Evolutionary conservation across 2,888 invertebrate species (phyloP), one percentile per base, ranked within the genome.

Genomic region (Leucoptera coffeella): DNA sequence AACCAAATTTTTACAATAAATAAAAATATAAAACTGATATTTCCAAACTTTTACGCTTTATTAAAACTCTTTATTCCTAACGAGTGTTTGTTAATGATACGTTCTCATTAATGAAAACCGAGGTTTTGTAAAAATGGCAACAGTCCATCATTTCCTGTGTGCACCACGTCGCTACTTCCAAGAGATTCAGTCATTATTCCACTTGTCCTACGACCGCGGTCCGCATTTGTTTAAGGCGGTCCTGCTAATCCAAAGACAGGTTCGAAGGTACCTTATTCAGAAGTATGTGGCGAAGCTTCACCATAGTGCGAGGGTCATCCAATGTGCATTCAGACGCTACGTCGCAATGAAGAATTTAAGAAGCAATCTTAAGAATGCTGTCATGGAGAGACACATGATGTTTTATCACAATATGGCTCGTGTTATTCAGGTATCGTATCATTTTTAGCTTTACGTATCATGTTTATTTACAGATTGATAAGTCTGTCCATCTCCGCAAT

Each of bases 281-380:
- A 60, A 56, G 30, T 54, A 67, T 30, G 32, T 69, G 8, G 48
- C 49, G 2, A 57, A 58, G 60, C 37, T 69, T 15, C 43, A 56
- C 4, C 37, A 43, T 24, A 59, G 65, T 26, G 65, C 65, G 3
- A 49, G 32, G 2, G 57, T 35, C 9, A 65, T 69, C 35, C 69
- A 69, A 34, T 57, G 59, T 23, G 62, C 62, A 1, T 64, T 53
- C 30, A 54, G 64, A 38, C 26, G 45, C 7, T 51, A 62, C 20
- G 32, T 30, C 33, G 62, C 64, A 7, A 42, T 54, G 6, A 55
- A 53, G 37, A 43, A 41, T 4, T 55, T 50, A 21, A 43, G 56
- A 29, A 41, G 37, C 1, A 60, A 56, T 5, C 38, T 67, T 26
- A 50, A 51, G 32, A 39, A 45, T 35, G 62, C 59, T 4, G 62